Conservation (phyloP, 2,888 invertebrate genomes). For the Oscheius sp. region DNA sequence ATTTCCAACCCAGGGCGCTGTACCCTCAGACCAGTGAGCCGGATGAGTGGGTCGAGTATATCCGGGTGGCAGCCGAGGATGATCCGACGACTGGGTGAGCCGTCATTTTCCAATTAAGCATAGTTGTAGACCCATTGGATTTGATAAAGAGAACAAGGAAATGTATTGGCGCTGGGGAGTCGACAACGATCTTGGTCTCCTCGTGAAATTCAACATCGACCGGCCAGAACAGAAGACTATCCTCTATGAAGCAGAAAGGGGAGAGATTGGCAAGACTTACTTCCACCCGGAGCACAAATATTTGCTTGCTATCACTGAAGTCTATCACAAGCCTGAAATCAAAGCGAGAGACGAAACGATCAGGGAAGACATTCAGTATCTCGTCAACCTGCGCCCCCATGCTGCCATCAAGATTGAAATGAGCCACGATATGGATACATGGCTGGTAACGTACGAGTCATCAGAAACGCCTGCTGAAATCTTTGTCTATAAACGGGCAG, state of each 20-base stretch:
- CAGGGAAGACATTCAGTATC: conserved; percentile 62
- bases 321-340: conserved; percentile 71
- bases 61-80: conserved; percentile 66
- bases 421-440: conserved; percentile 68
- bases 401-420: conserved; percentile 57
- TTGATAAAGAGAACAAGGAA: conserved; percentile 66
- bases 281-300: conserved; percentile 69
- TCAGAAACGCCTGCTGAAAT: conserved; percentile 70
- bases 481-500: conserved; percentile 53
- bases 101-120: not conserved
- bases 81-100: conserved; percentile 66
- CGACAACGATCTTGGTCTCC: conserved; percentile 65
- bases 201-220: conserved; percentile 67
- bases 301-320: conserved; percentile 67
- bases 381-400: conserved; percentile 68
- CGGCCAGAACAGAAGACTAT: conserved; percentile 62
- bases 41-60: conserved; percentile 65
- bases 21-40: conserved; percentile 21
- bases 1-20: conserved; percentile 40
- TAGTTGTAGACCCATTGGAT: conserved; percentile 64
- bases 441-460: conserved; percentile 69
- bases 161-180: conserved; percentile 71
- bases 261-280: conserved; percentile 70
- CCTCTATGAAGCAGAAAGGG: conserved; percentile 66
- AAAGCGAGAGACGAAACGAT: conserved; percentile 70